A percentile compares a stretch with the other conserved stretches of the same genome.
Evolutionary conservation across 2,797 vertebrate species (phyloP).

Genomic region (Sebastes vulpes): DNA sequence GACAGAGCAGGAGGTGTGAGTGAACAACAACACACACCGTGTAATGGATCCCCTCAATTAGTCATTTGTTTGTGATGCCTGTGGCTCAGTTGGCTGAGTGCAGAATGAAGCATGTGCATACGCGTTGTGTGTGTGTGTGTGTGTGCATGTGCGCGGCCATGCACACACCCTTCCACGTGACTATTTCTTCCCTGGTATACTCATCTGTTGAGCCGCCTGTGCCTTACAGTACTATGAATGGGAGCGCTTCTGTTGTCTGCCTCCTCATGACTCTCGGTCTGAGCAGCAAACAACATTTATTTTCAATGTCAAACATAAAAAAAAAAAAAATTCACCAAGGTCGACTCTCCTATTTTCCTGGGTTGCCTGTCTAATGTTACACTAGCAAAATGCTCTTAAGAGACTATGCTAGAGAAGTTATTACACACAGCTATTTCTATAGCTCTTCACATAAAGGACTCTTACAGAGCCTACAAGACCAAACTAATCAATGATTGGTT

Average conservation of each 20-base stretch:
- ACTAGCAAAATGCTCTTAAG: background rate
- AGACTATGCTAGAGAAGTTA: background rate
- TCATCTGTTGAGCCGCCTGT: slow-evolving; percentile 47
- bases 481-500: background rate
- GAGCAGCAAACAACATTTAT: background rate
- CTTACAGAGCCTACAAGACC: background rate
- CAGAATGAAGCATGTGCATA: background rate
- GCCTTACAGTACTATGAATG: slow-evolving; percentile 40
- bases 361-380: background rate
- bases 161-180: slow-evolving; percentile 28
- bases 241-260: slow-evolving; percentile 8
- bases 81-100: slow-evolving; percentile 31
- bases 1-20: slow-evolving; percentile 67
- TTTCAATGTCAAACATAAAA: slow-evolving; percentile 11
- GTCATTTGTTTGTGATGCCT: slow-evolving; percentile 73
- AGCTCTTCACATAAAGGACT: background rate
- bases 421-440: background rate
- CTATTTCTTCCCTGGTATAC: slow-evolving; percentile 19
- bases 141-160: background rate
- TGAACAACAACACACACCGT: slow-evolving; percentile 46
- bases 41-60: slow-evolving; percentile 60
- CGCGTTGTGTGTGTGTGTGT: background rate
- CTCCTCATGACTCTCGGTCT: slow-evolving; percentile 8
- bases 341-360: background rate
- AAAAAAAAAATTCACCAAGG: slow-evolving; percentile 13